phyloP scores from a whole-genome alignment of 2,888 invertebrate genomes.

The Argynnis bischoffii region DNA sequence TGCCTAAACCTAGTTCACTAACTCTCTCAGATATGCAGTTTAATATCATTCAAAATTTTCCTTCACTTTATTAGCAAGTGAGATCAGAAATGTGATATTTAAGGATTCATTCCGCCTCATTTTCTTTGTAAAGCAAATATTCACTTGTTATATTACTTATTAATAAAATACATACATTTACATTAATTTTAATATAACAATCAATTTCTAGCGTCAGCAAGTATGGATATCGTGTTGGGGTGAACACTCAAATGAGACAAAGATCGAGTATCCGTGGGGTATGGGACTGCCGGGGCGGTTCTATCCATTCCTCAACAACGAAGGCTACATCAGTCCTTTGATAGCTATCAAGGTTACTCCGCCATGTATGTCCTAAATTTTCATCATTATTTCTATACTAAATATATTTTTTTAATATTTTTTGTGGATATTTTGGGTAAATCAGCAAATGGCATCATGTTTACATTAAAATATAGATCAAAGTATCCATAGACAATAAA shows the following conservation, averaged over 20 bases:
- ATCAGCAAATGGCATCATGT: too few species aligned
- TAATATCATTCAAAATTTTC: too few species aligned
- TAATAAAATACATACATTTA: too few species aligned
- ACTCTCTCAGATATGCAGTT: too few species aligned
- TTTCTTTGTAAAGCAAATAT: too few species aligned
- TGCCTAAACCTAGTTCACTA: too few species aligned
- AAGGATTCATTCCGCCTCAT: background rate
- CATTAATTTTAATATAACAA: background rate
- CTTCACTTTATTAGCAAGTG: too few species aligned
- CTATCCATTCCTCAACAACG: slow-evolving; percentile 81
- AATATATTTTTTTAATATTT: background rate
- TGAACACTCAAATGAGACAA: slow-evolving; percentile 75
- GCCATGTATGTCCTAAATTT: slow-evolving; percentile 45
- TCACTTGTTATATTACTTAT: too few species aligned
- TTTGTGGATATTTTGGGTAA: background rate
- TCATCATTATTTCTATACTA: background rate
- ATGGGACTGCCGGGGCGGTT: slow-evolving; percentile 83
- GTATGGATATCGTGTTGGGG: slow-evolving; percentile 93
- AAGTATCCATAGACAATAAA: too few species aligned
- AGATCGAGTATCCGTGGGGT: slow-evolving; percentile 70
- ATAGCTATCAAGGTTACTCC: slow-evolving; percentile 80
- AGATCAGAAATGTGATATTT: too few species aligned
- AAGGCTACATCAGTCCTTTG: slow-evolving; percentile 80
- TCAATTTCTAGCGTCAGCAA: slow-evolving; percentile 74
- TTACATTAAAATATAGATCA: too few species aligned